A percentile compares a stretch with the other conserved stretches of the same genome.
phyloP scores from a whole-genome alignment of 2,113 vertebrate species.

The Myanophis thanlyinensis region DNA sequence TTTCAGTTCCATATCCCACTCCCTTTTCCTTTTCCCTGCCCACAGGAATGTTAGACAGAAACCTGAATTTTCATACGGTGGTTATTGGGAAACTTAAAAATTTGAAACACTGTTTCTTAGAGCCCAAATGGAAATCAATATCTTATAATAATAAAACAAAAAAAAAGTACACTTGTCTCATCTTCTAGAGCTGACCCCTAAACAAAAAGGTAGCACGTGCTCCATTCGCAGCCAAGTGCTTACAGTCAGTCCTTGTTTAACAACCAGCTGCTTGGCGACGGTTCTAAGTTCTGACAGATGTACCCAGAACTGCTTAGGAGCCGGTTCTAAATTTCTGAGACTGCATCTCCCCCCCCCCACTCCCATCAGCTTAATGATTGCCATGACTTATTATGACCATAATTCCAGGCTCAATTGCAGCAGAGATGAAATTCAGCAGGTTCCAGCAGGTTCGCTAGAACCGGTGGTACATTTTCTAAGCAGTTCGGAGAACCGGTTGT shows the following conservation, averaged over 20 bases:
- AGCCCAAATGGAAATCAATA: background rate
- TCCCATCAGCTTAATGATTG: background rate
- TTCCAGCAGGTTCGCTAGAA: too few relatives aligned
- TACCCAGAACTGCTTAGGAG: background rate
- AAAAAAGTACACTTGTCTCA: background rate
- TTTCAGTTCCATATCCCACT: background rate
- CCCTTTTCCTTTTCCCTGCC: background rate
- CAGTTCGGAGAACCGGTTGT: too few relatives aligned
- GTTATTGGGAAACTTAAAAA: background rate
- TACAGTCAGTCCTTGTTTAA: background rate
- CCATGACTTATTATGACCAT: background rate
- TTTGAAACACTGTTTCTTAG: background rate
- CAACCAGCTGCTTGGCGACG: background rate
- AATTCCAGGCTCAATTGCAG: background rate
- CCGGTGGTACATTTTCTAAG: too few relatives aligned
- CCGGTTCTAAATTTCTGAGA: background rate
- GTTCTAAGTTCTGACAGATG: background rate
- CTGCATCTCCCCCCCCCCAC: background rate
- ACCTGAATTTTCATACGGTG: background rate
- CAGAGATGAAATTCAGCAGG: too few relatives aligned
- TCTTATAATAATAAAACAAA: background rate
- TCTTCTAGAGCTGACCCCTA: background rate
- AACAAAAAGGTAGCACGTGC: background rate
- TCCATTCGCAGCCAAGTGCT: background rate
- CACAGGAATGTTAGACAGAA: background rate